phyloP scores from a whole-genome alignment of 2,113 vertebrate genomes.

The Copsychus sechellarum region DNA sequence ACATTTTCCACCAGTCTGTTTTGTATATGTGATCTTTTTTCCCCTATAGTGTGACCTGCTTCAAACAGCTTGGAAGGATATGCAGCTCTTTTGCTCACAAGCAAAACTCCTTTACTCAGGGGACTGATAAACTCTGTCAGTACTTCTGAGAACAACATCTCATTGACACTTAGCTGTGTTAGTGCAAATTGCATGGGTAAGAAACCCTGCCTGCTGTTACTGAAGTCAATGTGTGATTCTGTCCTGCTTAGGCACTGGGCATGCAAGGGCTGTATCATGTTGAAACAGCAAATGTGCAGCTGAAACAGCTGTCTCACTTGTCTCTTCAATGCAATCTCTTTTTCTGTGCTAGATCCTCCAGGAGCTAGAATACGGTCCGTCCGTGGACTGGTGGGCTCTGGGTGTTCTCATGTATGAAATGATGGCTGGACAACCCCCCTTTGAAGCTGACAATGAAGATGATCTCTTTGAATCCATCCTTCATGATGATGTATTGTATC shows the following conservation, averaged over 20 bases:
- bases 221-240: background rate
- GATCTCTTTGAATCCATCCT: constrained; percentile 98
- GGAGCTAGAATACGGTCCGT: constrained; percentile 94
- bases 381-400: constrained; percentile 98
- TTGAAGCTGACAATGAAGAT: constrained; percentile 97
- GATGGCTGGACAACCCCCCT: constrained; percentile 98
- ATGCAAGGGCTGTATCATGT: background rate
- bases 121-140: constrained; percentile 39
- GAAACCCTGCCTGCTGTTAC: background rate
- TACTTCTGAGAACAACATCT: background rate
- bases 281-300: background rate
- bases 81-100: background rate
- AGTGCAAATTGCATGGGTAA: background rate
- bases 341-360: constrained; percentile 86
- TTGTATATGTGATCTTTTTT: constrained; percentile 37
- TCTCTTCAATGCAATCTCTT: background rate
- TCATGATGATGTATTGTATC: constrained; percentile 97
- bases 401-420: constrained; percentile 99
- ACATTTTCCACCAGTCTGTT: constrained; percentile 62
- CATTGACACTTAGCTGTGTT: background rate
- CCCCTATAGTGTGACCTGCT: constrained; percentile 17
- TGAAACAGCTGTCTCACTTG: background rate
- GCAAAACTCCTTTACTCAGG: constrained; percentile 23
- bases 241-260: background rate
- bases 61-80: constrained; percentile 41